These are phyloP conservation scores for Aphelenchoides fujianensis DNA, from an alignment of 1,140 invertebrate species.

Conservation along the genomic window DNA sequence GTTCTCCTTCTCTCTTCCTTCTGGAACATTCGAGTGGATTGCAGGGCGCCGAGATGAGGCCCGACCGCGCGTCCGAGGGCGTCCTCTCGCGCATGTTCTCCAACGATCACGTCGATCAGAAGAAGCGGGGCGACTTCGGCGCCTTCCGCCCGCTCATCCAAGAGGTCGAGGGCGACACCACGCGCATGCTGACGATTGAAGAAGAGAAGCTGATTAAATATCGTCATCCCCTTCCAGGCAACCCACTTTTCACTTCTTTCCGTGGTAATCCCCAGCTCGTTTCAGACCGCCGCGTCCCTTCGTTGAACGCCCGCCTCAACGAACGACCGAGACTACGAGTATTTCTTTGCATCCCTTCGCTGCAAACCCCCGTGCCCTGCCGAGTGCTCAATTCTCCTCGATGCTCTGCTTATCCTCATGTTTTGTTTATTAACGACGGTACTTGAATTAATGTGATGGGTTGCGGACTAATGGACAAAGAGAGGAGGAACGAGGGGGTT, in stretches of 20 bases:
- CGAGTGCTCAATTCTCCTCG: too few species aligned
- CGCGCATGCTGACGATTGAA: slow-evolving; percentile 34
- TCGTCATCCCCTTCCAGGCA: slow-evolving; percentile 48
- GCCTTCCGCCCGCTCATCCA: slow-evolving; percentile 38
- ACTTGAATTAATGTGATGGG: too few species aligned
- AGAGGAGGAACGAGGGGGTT: too few species aligned
- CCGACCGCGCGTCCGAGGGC: slow-evolving; percentile 32
- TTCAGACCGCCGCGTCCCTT: slow-evolving; percentile 43
- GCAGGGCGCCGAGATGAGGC: slow-evolving; percentile 30
- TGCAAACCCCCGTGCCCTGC: too few species aligned
- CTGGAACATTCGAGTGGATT: slow-evolving; percentile 13
- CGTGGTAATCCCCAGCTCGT: neutral
- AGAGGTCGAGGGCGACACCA: slow-evolving; percentile 36
- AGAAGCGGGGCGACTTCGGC: slow-evolving; percentile 45
- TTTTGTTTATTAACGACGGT: too few species aligned
- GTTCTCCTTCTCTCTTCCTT: neutral
- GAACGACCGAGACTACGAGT: too few species aligned
- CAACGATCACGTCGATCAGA: slow-evolving; percentile 23
- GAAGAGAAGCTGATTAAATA: slow-evolving; percentile 37
- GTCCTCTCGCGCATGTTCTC: slow-evolving; percentile 45
- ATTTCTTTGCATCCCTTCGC: neutral
- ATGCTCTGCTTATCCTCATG: too few species aligned
- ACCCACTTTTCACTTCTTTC: neutral
- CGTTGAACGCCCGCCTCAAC: too few species aligned
- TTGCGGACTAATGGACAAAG: too few species aligned